phyloP scores from a whole-genome alignment of 2,888 invertebrate genomes.

The Lordiphosa fenestrarum region DNA sequence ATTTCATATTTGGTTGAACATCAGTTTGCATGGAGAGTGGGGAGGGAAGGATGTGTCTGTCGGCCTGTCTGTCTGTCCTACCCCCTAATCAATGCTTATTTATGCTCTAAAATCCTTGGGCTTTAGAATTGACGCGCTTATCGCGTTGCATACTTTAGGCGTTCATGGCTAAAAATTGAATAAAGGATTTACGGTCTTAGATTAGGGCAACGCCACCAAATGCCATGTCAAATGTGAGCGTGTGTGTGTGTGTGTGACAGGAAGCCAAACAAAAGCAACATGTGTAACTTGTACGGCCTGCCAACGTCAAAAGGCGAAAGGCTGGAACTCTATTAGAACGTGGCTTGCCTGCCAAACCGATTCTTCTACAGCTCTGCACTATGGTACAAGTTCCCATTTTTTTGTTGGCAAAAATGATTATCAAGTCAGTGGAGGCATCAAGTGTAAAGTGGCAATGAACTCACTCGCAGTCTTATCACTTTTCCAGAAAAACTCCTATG shows the following conservation, averaged over 20 bases:
- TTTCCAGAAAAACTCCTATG: background rate
- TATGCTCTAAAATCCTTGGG: constrained; percentile 50
- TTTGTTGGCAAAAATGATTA: no score
- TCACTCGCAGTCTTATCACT: no score
- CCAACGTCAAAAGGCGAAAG: constrained; percentile 64
- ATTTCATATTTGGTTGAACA: constrained; percentile 63
- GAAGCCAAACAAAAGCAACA: constrained; percentile 78
- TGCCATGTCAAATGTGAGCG: constrained; percentile 58
- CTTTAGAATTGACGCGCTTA: constrained; percentile 64
- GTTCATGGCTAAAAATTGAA: constrained; percentile 70
- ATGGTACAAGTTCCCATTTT: no score
- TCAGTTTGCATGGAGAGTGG: constrained; percentile 51
- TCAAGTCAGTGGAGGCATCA: no score
- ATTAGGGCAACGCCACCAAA: constrained; percentile 49
- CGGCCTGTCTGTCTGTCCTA: constrained; percentile 12
- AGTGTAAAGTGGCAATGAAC: no score
- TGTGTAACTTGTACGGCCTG: constrained; percentile 68
- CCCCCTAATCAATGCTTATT: constrained; percentile 69
- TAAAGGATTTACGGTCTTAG: constrained; percentile 75
- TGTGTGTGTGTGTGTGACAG: constrained; percentile 49
- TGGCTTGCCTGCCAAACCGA: constrained; percentile 69
- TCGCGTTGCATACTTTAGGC: constrained; percentile 61
- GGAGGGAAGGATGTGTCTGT: constrained; percentile 34
- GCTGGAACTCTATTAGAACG: constrained; percentile 75
- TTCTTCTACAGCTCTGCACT: constrained; percentile 8